Evolutionary conservation across 2,113 vertebrate genomes (phyloP).

Genomic region (Corvus moneduloides): DNA sequence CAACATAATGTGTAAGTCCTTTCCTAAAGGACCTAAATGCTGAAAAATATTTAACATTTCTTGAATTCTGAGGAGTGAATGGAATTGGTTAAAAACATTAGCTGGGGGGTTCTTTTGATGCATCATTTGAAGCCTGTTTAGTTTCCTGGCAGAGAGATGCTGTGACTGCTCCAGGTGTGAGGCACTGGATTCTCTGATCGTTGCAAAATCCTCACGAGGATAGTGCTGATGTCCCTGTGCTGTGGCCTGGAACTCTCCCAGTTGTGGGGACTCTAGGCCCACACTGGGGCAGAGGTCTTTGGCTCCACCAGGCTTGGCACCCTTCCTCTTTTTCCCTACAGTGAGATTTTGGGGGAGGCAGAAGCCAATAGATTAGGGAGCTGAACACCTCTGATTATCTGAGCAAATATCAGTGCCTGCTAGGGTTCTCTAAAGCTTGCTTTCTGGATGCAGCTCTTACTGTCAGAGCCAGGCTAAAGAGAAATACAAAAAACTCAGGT

Average conservation of each 20-base stretch:
- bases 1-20: background rate
- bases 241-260: background rate
- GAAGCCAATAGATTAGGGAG: background rate
- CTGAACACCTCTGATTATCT: background rate
- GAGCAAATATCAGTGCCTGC: background rate
- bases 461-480: background rate
- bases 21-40: background rate
- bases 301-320: background rate
- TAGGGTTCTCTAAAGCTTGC: background rate
- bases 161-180: background rate
- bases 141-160: background rate
- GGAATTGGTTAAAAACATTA: background rate
- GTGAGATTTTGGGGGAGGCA: background rate
- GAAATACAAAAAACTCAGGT: background rate
- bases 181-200: background rate
- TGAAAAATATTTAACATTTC: background rate
- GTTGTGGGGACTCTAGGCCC: background rate
- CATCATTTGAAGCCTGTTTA: background rate
- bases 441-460: background rate
- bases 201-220: background rate
- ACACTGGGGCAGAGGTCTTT: background rate
- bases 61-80: background rate
- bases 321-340: background rate
- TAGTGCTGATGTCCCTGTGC: background rate
- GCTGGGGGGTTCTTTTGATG: background rate